Evolutionary conservation across 2,797 vertebrate species (phyloP).

Genomic region (Pseudotriccus pelzelni): DNA sequence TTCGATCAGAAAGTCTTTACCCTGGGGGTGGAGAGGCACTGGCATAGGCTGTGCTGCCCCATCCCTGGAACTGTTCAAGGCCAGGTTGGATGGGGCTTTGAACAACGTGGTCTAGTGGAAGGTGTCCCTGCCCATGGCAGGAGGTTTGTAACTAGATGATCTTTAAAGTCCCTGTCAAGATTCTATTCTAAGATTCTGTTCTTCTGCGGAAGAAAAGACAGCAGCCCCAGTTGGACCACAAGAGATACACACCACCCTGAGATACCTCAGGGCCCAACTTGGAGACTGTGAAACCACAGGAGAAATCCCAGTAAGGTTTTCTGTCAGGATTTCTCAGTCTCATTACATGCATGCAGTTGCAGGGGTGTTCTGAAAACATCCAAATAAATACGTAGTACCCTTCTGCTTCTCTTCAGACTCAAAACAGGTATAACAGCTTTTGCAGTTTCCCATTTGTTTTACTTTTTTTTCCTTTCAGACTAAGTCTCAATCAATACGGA

Average conservation of each 20-base stretch:
- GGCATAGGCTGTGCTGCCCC: neutral
- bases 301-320: neutral
- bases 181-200: neutral
- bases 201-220: neutral
- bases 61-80: neutral
- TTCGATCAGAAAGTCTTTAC: neutral
- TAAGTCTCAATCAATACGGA: neutral
- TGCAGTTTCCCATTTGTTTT: neutral
- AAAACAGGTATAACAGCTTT: neutral
- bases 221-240: accelerated
- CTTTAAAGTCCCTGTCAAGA: neutral
- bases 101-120: neutral
- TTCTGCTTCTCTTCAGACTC: neutral
- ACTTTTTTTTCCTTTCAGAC: neutral
- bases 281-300: neutral
- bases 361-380: neutral
- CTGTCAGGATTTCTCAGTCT: neutral
- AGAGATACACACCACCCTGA: accelerated
- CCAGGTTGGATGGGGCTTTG: neutral
- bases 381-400: neutral
- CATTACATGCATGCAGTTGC: neutral
- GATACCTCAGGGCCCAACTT: neutral
- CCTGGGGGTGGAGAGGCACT: neutral
- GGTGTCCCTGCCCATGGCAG: neutral
- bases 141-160: neutral